Evolutionary conservation across 37 sponge, comb jelly and placozoan genomes (phyloP), one percentile per base, ranked within the genome.

Genomic region (Tethya wilhelma): DNA sequence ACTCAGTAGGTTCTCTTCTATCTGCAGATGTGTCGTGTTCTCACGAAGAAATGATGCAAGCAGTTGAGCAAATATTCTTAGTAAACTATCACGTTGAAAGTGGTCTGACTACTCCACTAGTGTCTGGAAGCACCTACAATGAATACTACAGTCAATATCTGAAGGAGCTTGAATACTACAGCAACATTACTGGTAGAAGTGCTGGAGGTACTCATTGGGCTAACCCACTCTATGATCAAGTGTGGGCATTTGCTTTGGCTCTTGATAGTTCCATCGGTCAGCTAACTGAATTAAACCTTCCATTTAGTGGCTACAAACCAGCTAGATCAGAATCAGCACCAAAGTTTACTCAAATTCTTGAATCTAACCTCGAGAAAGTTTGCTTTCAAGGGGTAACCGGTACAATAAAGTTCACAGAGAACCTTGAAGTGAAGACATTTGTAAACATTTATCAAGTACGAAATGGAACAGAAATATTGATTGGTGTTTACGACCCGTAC

Each of bases 221-320:
- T 14, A 75, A 59, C 37, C 4, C 39, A 2, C 44, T 85, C 28
- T 71, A 85, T 71, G 86, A 85, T 56, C 60, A 68, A 40, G 79
- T 85, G 30, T 85, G 78, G 79, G 71, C 86, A 4, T 62, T 78
- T 78, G 79, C 71, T 25, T 41, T 77, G 31, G 86, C 86, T 11
- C 44, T 85, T n/a, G 78, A 84, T 73, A 75, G 37, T 0, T 84
- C 84, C n/a, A 5, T 74, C 25, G 57, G 38, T 28, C 4, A n/a
- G n/a, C n/a, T n/a, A n/a, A n/a, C n/a, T n/a, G 0, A 32, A 38
- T 76, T 32, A 38, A 46, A 33, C 23, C 39, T 20, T 11, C 4
- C 8, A 59, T 20, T n/a, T 23, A 82, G 60, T 69, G 23, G 38
- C 17, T 73, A 32, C 23, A 6, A 59, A 11, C 63, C 37, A 34